phyloP scores from a whole-genome alignment of 2,113 vertebrate species.

The Carlito syrichta region DNA sequence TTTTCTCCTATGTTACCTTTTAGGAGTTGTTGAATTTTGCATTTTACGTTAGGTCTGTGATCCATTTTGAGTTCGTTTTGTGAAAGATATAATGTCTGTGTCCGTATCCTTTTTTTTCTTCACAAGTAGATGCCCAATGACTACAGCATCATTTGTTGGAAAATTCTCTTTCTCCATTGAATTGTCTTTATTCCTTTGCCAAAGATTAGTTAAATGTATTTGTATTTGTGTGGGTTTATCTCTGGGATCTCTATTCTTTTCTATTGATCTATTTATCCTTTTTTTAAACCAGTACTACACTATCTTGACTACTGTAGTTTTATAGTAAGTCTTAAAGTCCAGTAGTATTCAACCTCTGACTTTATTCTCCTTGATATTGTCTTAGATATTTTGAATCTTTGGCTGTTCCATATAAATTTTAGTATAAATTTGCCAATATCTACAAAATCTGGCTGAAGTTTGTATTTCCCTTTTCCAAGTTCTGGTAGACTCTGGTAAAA shows the following conservation, averaged over 20 bases:
- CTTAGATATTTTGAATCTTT: background rate
- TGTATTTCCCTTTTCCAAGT: background rate
- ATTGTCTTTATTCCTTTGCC: background rate
- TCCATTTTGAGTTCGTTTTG: background rate
- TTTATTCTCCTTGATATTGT: background rate
- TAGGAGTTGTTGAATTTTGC: background rate
- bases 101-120: background rate
- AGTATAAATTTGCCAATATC: background rate
- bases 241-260: background rate
- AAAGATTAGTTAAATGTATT: background rate
- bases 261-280: background rate
- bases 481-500: background rate
- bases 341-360: background rate
- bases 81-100: background rate
- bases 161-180: background rate
- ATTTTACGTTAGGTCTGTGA: background rate
- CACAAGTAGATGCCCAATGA: background rate
- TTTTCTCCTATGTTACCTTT: background rate
- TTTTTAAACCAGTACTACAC: background rate
- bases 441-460: background rate
- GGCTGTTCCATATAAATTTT: background rate
- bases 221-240: background rate
- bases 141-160: background rate
- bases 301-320: background rate
- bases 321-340: background rate